Conservation (phyloP, 1,140 invertebrate genomes). For the Augochlora pura region DNA sequence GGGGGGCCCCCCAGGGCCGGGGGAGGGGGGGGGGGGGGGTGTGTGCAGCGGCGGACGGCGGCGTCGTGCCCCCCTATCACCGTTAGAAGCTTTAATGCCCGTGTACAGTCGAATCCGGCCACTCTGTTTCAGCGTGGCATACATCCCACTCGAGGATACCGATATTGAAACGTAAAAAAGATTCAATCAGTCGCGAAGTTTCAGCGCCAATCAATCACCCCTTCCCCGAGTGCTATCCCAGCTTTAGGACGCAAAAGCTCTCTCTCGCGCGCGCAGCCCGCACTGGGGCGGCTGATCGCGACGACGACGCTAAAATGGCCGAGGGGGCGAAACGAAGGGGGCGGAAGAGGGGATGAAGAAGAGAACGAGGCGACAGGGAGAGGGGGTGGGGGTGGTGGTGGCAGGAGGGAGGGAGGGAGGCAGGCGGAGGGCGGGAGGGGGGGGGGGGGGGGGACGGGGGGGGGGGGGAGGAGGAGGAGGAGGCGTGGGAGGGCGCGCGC, state of each 20-base stretch:
- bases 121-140: slow-evolving; percentile 34
- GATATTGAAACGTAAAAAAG: slow-evolving; percentile 78
- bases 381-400: no score
- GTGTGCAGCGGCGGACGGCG: no score
- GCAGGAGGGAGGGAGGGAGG: slow-evolving; percentile 54
- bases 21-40: no score
- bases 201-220: slow-evolving; percentile 78
- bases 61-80: neutral
- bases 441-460: slow-evolving; percentile 19
- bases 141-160: slow-evolving; percentile 62
- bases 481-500: slow-evolving; percentile 32
- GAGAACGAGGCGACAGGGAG: no score
- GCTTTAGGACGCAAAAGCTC: slow-evolving; percentile 64
- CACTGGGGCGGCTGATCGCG: slow-evolving; percentile 64
- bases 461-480: slow-evolving; percentile 61
- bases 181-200: slow-evolving; percentile 80
- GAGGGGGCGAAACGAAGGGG: slow-evolving; percentile 40
- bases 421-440: slow-evolving; percentile 15
- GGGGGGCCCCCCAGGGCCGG: no score
- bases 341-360: neutral
- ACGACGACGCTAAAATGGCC: slow-evolving; percentile 66
- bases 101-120: neutral
- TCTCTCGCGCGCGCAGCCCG: slow-evolving; percentile 63
- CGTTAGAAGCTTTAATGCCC: slow-evolving; percentile 18
- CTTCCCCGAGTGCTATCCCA: slow-evolving; percentile 38